Percentiles rank a stretch among this genome's conserved stretches.
Evolutionary conservation across 2,888 invertebrate species (phyloP).

Genomic region (Lottia gigantea): DNA sequence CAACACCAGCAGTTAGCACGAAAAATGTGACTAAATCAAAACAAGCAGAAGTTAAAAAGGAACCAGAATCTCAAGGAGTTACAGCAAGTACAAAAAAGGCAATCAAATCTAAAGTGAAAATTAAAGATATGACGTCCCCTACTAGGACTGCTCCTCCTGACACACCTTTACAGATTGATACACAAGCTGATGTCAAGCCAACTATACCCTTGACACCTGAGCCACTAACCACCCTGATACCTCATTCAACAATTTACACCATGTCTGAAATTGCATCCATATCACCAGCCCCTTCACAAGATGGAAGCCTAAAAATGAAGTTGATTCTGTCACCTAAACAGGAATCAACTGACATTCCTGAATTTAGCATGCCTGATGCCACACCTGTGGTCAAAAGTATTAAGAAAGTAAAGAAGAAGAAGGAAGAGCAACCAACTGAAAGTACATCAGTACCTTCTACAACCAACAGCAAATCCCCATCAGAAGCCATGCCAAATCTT

Average conservation of each 20-base stretch:
- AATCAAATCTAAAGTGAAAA: slow-evolving; percentile 30
- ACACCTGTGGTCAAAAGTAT: slow-evolving; percentile 22
- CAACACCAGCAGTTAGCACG: slow-evolving; percentile 42
- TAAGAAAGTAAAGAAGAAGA: slow-evolving; percentile 80
- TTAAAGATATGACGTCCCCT: slow-evolving; percentile 17
- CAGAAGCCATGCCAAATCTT: slow-evolving; percentile 32
- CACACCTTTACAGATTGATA: neutral
- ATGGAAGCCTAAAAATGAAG: slow-evolving; percentile 37
- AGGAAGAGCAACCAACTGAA: slow-evolving; percentile 68
- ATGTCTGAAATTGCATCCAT: neutral
- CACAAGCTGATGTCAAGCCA: neutral
- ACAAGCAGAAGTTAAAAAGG: slow-evolving; percentile 11
- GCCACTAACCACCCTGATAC: neutral
- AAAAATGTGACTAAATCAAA: slow-evolving; percentile 34
- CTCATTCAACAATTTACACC: neutral
- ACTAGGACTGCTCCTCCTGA: neutral
- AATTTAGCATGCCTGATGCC: neutral
- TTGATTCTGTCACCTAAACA: slow-evolving; percentile 34
- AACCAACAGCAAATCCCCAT: slow-evolving; percentile 14
- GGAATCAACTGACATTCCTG: slow-evolving; percentile 1
- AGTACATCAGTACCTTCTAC: neutral
- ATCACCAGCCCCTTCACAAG: neutral
- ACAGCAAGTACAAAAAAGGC: slow-evolving; percentile 11
- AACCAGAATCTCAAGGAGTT: neutral
- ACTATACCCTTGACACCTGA: neutral